phyloP scores from a whole-genome alignment of 2,113 vertebrate genomes.

The Rhinichthys klamathensis region DNA sequence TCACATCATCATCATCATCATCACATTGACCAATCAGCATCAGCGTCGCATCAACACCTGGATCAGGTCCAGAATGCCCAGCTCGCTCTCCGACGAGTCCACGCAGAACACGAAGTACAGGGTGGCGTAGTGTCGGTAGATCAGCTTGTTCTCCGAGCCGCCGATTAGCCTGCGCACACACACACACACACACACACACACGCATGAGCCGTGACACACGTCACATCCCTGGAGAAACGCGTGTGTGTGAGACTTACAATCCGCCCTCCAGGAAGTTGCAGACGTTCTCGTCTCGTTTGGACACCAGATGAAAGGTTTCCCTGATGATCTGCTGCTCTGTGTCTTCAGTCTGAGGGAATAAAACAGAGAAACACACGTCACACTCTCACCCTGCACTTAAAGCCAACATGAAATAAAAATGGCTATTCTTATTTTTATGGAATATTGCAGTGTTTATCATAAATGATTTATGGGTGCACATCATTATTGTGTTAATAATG shows the following conservation, averaged over 20 bases:
- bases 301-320: constrained; percentile 98
- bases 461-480: no score
- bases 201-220: neutral
- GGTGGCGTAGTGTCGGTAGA: constrained; percentile 98
- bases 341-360: constrained; percentile 88
- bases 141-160: constrained; percentile 98
- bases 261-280: constrained; percentile 99
- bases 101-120: constrained; percentile 99
- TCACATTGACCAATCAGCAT: no score
- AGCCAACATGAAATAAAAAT: no score
- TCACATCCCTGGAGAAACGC: no score
- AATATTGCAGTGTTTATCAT: no score
- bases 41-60: constrained; percentile 71
- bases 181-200: constrained; percentile 28
- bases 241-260: constrained; percentile 80
- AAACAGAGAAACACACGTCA: neutral
- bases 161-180: constrained; percentile 90
- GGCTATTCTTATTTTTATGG: no score
- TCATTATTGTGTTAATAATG: no score
- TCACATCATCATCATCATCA: no score
- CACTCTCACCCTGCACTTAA: no score
- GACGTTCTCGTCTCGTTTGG: constrained; percentile 97
- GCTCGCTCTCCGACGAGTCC: constrained; percentile 98
- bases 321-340: constrained; percentile 98
- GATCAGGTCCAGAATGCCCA: constrained; percentile 98